A percentile compares a stretch with the other conserved stretches of the same genome.
Conservation (phyloP, 2,113 vertebrate genomes). For the Tiliqua scincoides region DNA sequence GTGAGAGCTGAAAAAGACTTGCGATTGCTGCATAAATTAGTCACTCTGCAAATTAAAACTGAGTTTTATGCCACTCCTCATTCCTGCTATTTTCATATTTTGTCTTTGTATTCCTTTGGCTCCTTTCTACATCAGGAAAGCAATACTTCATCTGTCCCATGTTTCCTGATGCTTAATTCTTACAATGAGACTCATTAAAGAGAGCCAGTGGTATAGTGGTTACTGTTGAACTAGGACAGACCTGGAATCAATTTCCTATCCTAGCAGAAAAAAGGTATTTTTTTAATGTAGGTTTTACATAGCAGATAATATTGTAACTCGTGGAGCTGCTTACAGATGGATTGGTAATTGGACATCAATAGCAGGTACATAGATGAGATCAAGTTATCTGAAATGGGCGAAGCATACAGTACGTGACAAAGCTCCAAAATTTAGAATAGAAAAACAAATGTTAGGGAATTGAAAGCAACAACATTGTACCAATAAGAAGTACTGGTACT, state of each 20-base stretch:
- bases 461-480: too few species aligned
- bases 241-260: too few species aligned
- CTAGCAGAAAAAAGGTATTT: too few species aligned
- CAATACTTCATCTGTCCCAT: not conserved
- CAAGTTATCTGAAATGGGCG: not conserved
- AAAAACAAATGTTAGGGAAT: not conserved
- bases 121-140: not conserved
- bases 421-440: not conserved
- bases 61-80: too few species aligned
- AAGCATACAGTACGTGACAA: not conserved
- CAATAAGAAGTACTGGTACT: too few species aligned
- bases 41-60: too few species aligned
- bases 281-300: not conserved
- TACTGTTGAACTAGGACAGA: too few species aligned
- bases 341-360: not conserved
- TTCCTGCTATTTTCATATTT: too few species aligned
- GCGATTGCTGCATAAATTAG: too few species aligned
- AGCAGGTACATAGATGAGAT: not conserved
- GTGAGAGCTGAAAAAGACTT: too few species aligned
- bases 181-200: not conserved
- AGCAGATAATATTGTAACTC: not conserved
- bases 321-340: not conserved
- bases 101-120: not conserved
- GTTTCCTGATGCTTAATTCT: not conserved
- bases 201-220: too few species aligned